Evolutionary conservation across 2,113 vertebrate species (phyloP).

Genomic region (Panthera uncia): DNA sequence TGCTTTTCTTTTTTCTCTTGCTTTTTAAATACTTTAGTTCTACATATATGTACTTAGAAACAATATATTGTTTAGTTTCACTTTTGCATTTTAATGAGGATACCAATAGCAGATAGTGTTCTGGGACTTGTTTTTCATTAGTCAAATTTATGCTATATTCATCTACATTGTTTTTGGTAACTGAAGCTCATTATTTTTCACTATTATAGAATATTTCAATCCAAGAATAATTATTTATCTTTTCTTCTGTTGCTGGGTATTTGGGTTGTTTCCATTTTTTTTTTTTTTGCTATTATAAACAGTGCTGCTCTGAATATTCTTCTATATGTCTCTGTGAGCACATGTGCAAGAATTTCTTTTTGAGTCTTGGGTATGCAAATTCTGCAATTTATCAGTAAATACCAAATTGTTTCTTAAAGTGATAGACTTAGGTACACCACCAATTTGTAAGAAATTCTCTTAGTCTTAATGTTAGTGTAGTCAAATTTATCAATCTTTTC

Average conservation of each 20-base stretch:
- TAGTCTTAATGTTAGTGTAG: background rate
- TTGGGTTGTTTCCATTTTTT: background rate
- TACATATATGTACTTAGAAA: background rate
- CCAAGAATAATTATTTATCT: background rate
- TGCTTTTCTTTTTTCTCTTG: background rate
- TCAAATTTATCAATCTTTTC: background rate
- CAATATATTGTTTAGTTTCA: background rate
- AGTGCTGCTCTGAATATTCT: background rate
- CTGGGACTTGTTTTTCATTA: background rate
- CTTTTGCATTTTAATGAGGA: background rate
- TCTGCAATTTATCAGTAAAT: background rate
- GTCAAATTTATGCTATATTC: background rate
- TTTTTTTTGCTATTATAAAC: background rate
- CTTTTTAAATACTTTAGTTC: background rate
- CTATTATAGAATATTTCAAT: background rate
- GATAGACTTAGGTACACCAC: background rate
- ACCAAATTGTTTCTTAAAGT: background rate
- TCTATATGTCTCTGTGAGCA: background rate
- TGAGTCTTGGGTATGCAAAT: background rate
- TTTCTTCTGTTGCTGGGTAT: background rate
- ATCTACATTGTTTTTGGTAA: background rate
- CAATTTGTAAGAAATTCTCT: background rate
- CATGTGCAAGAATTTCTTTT: background rate
- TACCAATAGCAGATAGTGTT: background rate
- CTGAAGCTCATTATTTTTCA: background rate